phyloP scores from a whole-genome alignment of 2,888 invertebrate species.

The Thereva nobilitata region DNA sequence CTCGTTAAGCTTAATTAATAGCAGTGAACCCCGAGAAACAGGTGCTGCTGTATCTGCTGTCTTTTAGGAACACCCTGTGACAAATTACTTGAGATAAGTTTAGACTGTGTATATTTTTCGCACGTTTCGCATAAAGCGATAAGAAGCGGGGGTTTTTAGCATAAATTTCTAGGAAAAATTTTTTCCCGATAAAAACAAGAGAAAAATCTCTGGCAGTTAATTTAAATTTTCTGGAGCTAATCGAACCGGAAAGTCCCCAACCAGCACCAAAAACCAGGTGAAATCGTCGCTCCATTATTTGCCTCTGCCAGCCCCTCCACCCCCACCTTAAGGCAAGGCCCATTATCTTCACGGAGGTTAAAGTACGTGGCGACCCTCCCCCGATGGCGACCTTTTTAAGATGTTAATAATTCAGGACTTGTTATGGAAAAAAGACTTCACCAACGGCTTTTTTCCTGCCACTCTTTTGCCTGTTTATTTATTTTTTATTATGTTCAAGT shows the following conservation, averaged over 20 bases:
- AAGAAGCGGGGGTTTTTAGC: no score
- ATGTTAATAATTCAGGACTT: conserved; percentile 39
- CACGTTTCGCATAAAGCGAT: no score
- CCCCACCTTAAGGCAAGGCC: conserved; percentile 18
- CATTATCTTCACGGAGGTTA: conserved; percentile 21
- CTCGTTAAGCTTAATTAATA: conserved; percentile 60
- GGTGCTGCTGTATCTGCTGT: conserved; percentile 41
- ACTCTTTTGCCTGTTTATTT: conserved; percentile 33
- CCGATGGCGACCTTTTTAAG: conserved; percentile 35
- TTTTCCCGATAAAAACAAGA: no score
- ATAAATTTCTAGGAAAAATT: no score
- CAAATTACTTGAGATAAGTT: conserved; percentile 19
- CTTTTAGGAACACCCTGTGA: conserved; percentile 12
- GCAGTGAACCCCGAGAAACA: conserved; percentile 54
- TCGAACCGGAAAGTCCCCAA: no score
- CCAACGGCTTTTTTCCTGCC: conserved; percentile 34
- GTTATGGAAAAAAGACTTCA: conserved; percentile 35
- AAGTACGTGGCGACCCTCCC: conserved; percentile 33
- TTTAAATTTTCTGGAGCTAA: no score
- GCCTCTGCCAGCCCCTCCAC: neutral
- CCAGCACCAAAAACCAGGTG: conserved; percentile 11
- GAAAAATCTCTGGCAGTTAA: no score
- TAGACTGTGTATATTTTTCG: neutral
- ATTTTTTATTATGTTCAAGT: conserved; percentile 39
- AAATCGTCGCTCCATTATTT: neutral